Conservation (phyloP, 2,797 vertebrate species). For the Meda fulgida region DNA sequence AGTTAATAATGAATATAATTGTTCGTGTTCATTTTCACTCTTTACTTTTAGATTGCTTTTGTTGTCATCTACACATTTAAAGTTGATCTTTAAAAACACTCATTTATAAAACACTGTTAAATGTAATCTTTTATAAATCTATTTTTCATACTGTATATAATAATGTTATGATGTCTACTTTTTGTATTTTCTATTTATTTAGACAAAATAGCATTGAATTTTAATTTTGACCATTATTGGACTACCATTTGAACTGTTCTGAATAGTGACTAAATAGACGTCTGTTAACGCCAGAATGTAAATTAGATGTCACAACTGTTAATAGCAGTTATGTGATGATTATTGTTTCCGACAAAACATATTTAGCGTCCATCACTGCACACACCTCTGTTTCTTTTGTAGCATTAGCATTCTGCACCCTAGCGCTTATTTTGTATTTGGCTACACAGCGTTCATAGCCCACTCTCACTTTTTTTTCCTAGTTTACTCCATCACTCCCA, state of each 20-base stretch:
- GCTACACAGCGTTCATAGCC: background rate
- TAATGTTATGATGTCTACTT: background rate
- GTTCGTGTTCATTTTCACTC: background rate
- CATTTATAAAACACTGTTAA: background rate
- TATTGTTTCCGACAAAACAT: background rate
- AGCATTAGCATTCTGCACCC: background rate
- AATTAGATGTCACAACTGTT: background rate
- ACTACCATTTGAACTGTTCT: background rate
- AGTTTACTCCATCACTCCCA: slow-evolving; percentile 29
- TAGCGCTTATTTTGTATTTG: background rate
- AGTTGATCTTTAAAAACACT: slow-evolving; percentile 1
- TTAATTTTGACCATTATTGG: background rate
- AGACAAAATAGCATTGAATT: background rate
- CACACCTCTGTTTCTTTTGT: slow-evolving; percentile 5
- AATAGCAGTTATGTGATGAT: background rate
- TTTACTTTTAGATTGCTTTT: background rate
- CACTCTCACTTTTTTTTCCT: slow-evolving; percentile 15
- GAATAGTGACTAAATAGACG: background rate
- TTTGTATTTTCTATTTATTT: no score
- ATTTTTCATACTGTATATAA: background rate
- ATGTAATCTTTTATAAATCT: background rate
- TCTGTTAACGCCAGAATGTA: background rate
- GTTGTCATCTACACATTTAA: background rate
- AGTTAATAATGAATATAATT: background rate
- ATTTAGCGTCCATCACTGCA: background rate